A percentile compares a stretch with the other conserved stretches of the same genome.
Conservation (phyloP, 2,888 invertebrate species). For the Amiota communis region DNA sequence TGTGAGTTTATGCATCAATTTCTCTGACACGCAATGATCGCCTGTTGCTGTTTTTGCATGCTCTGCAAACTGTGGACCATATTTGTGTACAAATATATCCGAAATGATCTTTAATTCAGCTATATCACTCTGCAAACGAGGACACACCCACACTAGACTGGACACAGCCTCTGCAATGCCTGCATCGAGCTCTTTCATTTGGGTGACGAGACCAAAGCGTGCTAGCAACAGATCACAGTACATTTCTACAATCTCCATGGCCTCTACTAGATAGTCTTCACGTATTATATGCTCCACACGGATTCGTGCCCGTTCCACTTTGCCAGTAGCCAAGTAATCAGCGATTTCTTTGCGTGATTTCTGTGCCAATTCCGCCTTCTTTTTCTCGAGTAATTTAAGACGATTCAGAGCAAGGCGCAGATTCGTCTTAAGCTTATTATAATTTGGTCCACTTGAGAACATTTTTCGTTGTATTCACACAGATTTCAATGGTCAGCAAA, state of each 20-base stretch:
- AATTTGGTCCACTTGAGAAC: constrained; percentile 95
- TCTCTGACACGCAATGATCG: constrained; percentile 90
- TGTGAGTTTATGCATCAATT: constrained; percentile 93
- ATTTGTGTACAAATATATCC: constrained; percentile 89
- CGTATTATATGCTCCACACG: constrained; percentile 98
- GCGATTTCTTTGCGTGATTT: constrained; percentile 97
- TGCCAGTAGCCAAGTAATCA: constrained; percentile 91
- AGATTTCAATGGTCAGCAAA: neutral
- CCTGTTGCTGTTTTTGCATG: constrained; percentile 91
- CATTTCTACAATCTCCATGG: constrained; percentile 99
- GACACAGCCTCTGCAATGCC: constrained; percentile 97
- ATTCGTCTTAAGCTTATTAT: constrained; percentile 96
- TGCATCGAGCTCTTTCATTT: constrained; percentile 96
- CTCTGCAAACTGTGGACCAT: constrained; percentile 94
- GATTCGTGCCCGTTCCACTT: constrained; percentile 93
- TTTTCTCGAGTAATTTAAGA: constrained; percentile 95
- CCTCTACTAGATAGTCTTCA: constrained; percentile 99
- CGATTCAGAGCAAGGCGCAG: constrained; percentile 93
- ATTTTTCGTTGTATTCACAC: constrained; percentile 73
- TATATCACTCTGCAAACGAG: constrained; percentile 89
- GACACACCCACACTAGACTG: constrained; percentile 94
- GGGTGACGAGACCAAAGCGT: constrained; percentile 95
- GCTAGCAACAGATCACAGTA: constrained; percentile 97
- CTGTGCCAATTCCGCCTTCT: constrained; percentile 96
- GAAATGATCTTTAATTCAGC: constrained; percentile 86